These are phyloP conservation scores for Cebidichthys violaceus DNA, from an alignment of 2,113 vertebrate genomes.

Conservation along the genomic window DNA sequence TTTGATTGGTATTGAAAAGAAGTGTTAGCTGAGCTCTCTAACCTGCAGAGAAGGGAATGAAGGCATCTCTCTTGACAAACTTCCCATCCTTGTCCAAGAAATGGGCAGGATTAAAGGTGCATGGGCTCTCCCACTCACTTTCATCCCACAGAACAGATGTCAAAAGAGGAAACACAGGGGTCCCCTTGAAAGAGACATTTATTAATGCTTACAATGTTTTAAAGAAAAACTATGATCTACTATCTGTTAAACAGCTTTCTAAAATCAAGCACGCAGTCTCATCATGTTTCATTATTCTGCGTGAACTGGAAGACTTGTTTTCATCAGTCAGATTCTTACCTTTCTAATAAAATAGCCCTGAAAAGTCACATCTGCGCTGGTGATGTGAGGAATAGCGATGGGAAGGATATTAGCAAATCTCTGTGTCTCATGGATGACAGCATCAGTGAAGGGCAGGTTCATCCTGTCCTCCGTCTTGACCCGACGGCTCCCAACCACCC, in stretches of 20 bases:
- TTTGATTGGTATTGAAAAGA: neutral
- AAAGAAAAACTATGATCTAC: neutral
- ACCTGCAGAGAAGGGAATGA: slow-evolving; percentile 84
- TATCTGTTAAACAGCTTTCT: neutral
- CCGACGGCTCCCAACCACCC: no score
- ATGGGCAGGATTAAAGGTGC: slow-evolving; percentile 76
- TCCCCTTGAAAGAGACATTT: slow-evolving; percentile 51
- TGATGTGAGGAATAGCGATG: slow-evolving; percentile 50
- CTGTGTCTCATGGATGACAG: no score
- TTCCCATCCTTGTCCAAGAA: slow-evolving; percentile 75
- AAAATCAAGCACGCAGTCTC: neutral
- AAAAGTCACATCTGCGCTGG: slow-evolving; percentile 66
- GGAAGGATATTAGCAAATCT: slow-evolving; percentile 73
- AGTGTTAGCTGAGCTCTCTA: neutral
- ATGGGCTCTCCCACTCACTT: slow-evolving; percentile 76
- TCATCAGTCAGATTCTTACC: neutral
- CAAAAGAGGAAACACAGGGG: slow-evolving; percentile 72
- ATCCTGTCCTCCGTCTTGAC: no score
- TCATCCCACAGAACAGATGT: slow-evolving; percentile 77
- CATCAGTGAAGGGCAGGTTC: no score
- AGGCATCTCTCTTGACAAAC: slow-evolving; percentile 75
- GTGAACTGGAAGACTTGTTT: neutral
- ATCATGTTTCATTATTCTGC: neutral
- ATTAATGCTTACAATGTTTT: neutral
- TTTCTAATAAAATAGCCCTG: slow-evolving; percentile 30